Base-by-base conservation (phyloP, 1,140 invertebrate genomes). In the Achroia grisella region DNA sequence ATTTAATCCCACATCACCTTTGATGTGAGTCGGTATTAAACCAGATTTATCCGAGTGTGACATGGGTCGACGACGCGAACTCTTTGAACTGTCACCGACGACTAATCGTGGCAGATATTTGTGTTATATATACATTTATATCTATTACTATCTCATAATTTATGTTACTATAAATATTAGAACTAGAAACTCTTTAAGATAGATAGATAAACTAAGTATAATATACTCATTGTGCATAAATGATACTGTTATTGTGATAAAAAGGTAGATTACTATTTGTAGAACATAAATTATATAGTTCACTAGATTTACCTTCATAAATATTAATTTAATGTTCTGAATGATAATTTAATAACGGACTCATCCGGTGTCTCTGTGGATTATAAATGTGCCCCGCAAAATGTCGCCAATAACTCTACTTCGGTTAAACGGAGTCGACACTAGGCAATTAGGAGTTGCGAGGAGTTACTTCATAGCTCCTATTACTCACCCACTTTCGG, bases 381-480 rank as follows among this genome's bases (percentile, higher is more conserved):
- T 14, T 48, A 59, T 63, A 63, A 58, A 59, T 58, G 17, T 48
- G 47, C 44, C 36, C 52, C 47, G 41, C 56, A 64, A 62, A 70
- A 55, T 57, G 62, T 50, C 50, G 33, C 39, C 56, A 49, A 64
- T 71, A 71, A 71, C 63, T 68, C 56, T 59, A 66, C 45, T 46
- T 43, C n/a, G 44, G 39, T 41, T 56, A 44, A 52, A 36, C 58
- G 58, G 49, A 66, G 58, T 51, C 62, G 65, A 64, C 62, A 75
- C 66, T 56, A 71, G 72, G 70, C 72, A 81, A 81, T 81, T 76
- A 81, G 72, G 56, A 74, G 68, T 70, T 68, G 44, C 36, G 41
- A 64, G 66, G 62, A 76, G 70, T 75, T 77, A 71, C 62, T 68
- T 61, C 50, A 51, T 56, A 53, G 57, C 48, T 67, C 32, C 44